These are phyloP conservation scores for Procambarus clarkii DNA, from an alignment of 1,140 invertebrate species.

Conservation along the genomic window DNA sequence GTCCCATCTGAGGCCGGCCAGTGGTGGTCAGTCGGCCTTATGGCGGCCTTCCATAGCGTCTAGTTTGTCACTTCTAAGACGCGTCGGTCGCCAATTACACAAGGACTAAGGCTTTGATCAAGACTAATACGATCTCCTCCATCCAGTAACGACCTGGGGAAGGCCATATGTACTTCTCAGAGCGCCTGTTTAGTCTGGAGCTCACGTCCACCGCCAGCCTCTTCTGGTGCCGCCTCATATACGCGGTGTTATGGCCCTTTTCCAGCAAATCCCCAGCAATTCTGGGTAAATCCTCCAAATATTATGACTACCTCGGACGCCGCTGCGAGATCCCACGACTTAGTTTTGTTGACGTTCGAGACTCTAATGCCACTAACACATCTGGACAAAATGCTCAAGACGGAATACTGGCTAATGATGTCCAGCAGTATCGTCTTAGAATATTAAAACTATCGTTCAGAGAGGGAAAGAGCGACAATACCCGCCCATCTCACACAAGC, in stretches of 20 bases:
- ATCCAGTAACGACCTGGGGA: slow-evolving; percentile 71
- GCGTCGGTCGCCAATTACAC: slow-evolving; percentile 67
- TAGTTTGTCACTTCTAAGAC: slow-evolving; percentile 68
- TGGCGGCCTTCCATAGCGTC: slow-evolving; percentile 63
- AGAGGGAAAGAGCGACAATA: neutral
- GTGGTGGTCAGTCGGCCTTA: slow-evolving; percentile 69
- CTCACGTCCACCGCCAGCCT: slow-evolving; percentile 71
- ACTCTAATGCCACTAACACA: slow-evolving; percentile 69
- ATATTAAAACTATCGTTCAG: neutral
- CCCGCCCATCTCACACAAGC: slow-evolving; percentile 1
- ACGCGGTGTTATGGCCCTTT: slow-evolving; percentile 69
- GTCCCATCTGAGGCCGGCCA: slow-evolving; percentile 69
- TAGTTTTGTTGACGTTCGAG: slow-evolving; percentile 68
- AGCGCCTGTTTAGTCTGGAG: slow-evolving; percentile 67
- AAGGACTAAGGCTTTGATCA: slow-evolving; percentile 71
- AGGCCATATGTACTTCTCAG: slow-evolving; percentile 70
- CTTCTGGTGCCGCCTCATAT: slow-evolving; percentile 68
- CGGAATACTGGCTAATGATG: slow-evolving; percentile 49
- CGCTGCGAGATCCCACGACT: slow-evolving; percentile 66
- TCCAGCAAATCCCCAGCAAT: slow-evolving; percentile 71
- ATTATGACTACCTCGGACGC: slow-evolving; percentile 68
- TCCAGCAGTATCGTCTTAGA: neutral
- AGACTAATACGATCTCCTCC: slow-evolving; percentile 71
- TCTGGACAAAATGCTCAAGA: slow-evolving; percentile 52
- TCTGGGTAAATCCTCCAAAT: slow-evolving; percentile 68